Conservation (phyloP, 2,888 invertebrate genomes). For the Periphyllus acericola region DNA sequence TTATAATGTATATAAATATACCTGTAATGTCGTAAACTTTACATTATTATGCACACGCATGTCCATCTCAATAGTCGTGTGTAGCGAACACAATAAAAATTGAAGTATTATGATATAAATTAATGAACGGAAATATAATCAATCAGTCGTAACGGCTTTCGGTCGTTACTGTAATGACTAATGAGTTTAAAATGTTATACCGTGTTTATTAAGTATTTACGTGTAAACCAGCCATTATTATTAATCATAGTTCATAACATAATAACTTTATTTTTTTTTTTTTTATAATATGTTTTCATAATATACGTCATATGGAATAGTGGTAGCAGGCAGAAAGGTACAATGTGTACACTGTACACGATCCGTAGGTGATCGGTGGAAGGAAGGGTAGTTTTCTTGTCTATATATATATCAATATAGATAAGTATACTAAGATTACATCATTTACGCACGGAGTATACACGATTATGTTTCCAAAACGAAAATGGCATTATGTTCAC, state of each 20-base stretch:
- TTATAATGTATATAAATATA: too few relatives aligned
- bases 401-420: too few relatives aligned
- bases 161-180: not conserved
- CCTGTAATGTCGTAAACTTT: too few relatives aligned
- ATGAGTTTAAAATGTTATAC: not conserved
- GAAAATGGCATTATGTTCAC: too few relatives aligned
- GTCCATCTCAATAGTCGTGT: too few relatives aligned
- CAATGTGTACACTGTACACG: too few relatives aligned
- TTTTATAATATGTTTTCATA: not conserved
- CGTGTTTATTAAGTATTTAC: not conserved
- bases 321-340: too few relatives aligned
- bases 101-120: not conserved
- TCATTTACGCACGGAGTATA: not conserved
- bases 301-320: not conserved
- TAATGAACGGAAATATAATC: not conserved
- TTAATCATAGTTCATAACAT: constrained; percentile 21
- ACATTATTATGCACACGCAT: too few relatives aligned
- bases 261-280: too few relatives aligned
- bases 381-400: too few relatives aligned
- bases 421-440: not conserved
- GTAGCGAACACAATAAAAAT: constrained; percentile 17
- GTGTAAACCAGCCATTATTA: not conserved
- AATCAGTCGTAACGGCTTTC: not conserved
- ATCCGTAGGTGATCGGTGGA: too few relatives aligned
- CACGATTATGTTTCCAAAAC: not conserved